Percentiles rank a stretch among this genome's conserved stretches.
Evolutionary conservation across 1,140 invertebrate genomes (phyloP).

Genomic region (Hetaerina americana): DNA sequence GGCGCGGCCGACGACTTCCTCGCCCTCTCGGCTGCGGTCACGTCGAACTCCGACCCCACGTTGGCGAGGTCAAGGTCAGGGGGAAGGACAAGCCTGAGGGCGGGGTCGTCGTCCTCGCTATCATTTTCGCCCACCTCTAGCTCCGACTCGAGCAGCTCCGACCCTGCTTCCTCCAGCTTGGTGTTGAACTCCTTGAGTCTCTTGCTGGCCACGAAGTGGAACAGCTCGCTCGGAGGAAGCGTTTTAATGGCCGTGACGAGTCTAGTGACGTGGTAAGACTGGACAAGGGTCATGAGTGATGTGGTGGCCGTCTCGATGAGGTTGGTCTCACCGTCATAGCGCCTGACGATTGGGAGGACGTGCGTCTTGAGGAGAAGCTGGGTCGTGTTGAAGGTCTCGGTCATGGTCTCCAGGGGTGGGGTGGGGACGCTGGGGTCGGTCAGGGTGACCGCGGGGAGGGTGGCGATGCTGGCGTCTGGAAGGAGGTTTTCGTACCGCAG

Average conservation of each 20-base stretch:
- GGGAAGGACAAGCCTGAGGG: conserved; percentile 32
- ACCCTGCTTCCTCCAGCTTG: conserved; percentile 72
- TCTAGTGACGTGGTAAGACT: conserved; percentile 75
- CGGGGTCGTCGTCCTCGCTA: conserved; percentile 23
- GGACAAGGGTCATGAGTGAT: conserved; percentile 54
- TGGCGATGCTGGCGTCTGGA: conserved; percentile 61
- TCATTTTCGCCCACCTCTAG: conserved; percentile 68
- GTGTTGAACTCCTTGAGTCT: conserved; percentile 80
- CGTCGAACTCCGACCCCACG: conserved; percentile 51
- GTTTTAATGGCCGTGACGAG: conserved; percentile 79
- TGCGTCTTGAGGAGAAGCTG: conserved; percentile 76
- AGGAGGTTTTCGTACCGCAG: conserved; percentile 33
- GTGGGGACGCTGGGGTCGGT: conserved; percentile 53
- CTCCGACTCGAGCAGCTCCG: conserved; percentile 62
- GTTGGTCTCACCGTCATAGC: conserved; percentile 50
- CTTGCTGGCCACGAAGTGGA: conserved; percentile 74
- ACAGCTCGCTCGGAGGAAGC: conserved; percentile 69
- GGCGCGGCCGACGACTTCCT: conserved; percentile 32
- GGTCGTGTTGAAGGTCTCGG: conserved; percentile 79
- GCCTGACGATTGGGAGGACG: conserved; percentile 60
- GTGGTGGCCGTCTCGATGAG: conserved; percentile 24
- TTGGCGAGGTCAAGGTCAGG: conserved; percentile 47
- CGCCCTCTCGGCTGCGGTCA: conserved; percentile 51
- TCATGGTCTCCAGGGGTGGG: conserved; percentile 72
- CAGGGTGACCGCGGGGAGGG: conserved; percentile 62